Conservation (phyloP, 2,888 invertebrate genomes). For the Siphlonurus alternatus region DNA sequence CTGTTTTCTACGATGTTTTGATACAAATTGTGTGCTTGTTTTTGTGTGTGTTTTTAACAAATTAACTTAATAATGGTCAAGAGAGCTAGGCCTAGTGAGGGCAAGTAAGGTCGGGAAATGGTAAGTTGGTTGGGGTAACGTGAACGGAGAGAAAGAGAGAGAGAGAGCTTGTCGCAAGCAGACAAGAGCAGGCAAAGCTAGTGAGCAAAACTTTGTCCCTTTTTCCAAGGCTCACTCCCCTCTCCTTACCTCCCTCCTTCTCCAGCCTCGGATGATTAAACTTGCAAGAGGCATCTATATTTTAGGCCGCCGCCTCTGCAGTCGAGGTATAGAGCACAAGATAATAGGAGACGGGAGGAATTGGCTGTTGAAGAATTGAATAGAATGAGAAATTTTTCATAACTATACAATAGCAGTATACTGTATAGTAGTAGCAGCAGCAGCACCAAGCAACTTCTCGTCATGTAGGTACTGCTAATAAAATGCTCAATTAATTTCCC, state of each 20-base stretch:
- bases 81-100: not conserved
- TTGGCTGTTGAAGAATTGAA: not conserved
- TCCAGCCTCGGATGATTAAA: not conserved
- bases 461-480: not conserved
- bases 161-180: conserved; percentile 1
- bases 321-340: not conserved
- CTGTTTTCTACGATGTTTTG: too few relatives aligned
- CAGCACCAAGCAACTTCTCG: not conserved
- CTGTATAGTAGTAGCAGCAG: too few relatives aligned
- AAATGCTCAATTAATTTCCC: not conserved
- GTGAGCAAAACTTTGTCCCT: not conserved
- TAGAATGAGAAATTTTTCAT: not conserved
- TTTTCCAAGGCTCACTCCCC: not conserved
- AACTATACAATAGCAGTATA: not conserved
- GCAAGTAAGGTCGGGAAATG: not conserved
- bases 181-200: conserved; percentile 3
- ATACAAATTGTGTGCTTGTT: too few relatives aligned
- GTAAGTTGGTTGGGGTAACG: not conserved
- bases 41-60: too few relatives aligned
- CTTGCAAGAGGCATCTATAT: not conserved
- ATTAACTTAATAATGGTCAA: too few relatives aligned
- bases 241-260: not conserved
- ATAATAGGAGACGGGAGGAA: not conserved
- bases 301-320: not conserved
- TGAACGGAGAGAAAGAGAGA: conserved; percentile 6